Base-by-base conservation (phyloP, 2,888 invertebrate species). In the Ectemnius lituratus region DNA sequence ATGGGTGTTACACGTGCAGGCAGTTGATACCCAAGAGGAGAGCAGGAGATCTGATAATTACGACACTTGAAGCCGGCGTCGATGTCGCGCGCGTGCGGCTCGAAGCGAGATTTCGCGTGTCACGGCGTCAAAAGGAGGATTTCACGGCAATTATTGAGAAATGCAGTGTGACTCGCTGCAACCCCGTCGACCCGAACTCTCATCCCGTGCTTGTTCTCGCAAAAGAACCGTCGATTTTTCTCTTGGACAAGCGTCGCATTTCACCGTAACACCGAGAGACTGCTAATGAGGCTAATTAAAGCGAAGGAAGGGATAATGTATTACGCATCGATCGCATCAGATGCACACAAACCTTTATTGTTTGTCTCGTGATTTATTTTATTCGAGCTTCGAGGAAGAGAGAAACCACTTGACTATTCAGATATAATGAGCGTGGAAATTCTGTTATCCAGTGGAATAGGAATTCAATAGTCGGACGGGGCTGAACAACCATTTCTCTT, bases 1-100 rank as follows among this genome's bases (percentile, higher is more conserved):
- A 74, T 79, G 83, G 76, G 82, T 77, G 81, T 81, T 83, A 82
- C 84, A 79, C 74, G 84, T 78, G 78, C 85, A 78, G 79, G 79
- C 83, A 82, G 83, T 81, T 85, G 67, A 74, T 81, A 80, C 84
- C 77, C 81, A 81, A 76, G 78, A 73, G 72, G 63, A 76, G 37
- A 8, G 73, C 65, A 74, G 63, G 81, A 78, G 66, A 59, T 65
- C 75, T 78, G 86, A 84, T 88, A 89, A 90, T 90, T 90, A 88
- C 87, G 84, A 85, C 85, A 86, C 88, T 89, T 81, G 80, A 89
- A 1, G 37, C 37, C 82, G 75, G 73, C 79, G 76, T 81, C 80
- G 84, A 82, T 82, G 85, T 84, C 80, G 79, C 56, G 23, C 23
- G 23, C 23, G 23, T 80, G 64, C 56, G 67, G 66, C 66, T 78